These are phyloP conservation scores for Eurytoma adleriae DNA, from an alignment of 2,888 invertebrate genomes.

Conservation along the genomic window DNA sequence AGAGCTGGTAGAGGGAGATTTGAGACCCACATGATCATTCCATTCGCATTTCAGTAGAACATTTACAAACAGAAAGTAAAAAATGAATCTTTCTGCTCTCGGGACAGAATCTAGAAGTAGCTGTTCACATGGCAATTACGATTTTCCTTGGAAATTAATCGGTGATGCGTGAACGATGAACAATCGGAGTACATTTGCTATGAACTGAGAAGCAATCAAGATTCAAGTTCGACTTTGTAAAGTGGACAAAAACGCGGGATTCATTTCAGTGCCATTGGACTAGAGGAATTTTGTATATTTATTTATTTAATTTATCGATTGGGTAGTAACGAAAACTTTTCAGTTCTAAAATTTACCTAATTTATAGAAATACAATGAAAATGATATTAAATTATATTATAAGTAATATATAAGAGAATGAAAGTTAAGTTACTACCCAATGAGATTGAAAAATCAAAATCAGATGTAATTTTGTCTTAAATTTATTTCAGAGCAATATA, in stretches of 20 bases:
- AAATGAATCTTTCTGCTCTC: not conserved
- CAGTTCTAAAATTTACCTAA: not conserved
- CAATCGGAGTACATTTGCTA: constrained; percentile 9
- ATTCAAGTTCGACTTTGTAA: not conserved
- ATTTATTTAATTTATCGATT: constrained; percentile 15
- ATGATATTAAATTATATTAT: not conserved
- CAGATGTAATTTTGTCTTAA: not conserved
- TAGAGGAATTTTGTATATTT: constrained; percentile 16
- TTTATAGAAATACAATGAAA: not conserved
- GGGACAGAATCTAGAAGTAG: not conserved
- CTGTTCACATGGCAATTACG: not conserved
- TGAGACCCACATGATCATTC: constrained; percentile 62
- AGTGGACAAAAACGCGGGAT: not conserved
- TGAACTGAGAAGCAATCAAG: not conserved
- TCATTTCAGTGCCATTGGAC: constrained; percentile 40
- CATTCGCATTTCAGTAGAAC: constrained; percentile 64
- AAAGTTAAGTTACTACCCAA: constrained; percentile 3
- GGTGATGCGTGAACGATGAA: not conserved
- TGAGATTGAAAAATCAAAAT: not conserved
- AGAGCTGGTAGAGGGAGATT: constrained; percentile 29
- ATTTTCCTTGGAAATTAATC: constrained; percentile 5
- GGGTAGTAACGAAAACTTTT: constrained; percentile 8
- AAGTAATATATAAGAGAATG: not conserved
- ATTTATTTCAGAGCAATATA: not conserved
- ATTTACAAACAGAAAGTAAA: not conserved